Base-by-base conservation (phyloP, 2,113 vertebrate species). In the Rhinolophus sinicus region DNA sequence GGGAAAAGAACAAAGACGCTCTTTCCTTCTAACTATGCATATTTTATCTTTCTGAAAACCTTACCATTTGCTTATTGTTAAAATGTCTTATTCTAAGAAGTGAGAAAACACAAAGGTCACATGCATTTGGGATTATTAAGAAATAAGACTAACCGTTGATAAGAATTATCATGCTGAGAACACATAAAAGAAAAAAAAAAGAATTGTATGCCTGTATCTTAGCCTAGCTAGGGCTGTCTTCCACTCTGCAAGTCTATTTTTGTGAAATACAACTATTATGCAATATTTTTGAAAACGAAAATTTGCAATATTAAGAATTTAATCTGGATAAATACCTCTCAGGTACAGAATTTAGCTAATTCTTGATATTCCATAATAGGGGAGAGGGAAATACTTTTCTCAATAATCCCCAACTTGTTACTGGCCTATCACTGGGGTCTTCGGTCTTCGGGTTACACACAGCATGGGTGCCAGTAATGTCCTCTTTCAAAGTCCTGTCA, bases 21-120 rank as follows among this genome's bases (percentile, higher is more conserved):
- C 72, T 77, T 94, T 88, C 60, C 65, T 64, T 80, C 76, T 54
- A 70, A 65, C 35, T 88, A 33, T 65, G 38, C 78, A 8, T 75
- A 92, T 58, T 58, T 95, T 75, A 54, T 65, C 62, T 93, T 94
- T 67, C 40, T 84, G 52, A 76, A 96, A 90, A 69, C 22, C 47
- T 88, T 90, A 84, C 50, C 11, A 33, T 40, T 88, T 95, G 64
- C 69, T 89, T 93, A 89, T 83, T 56, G 87, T 65, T 73, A 95
- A 96, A 91, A 91, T 86, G 22, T 75, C 65, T 54, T 87, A 85
- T 77, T 93, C 60, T 87, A 62, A 88, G 65, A 85, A 93, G 33
- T 73, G 56, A 90, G 60, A 44, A 82, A 82, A 47, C 8, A 24
- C 56, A 73, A 83, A 96, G 52, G 12, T 21, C 60, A 75, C 16